These are phyloP conservation scores for Xestia ashworthii DNA, from an alignment of 2,888 invertebrate species.

Conservation along the genomic window DNA sequence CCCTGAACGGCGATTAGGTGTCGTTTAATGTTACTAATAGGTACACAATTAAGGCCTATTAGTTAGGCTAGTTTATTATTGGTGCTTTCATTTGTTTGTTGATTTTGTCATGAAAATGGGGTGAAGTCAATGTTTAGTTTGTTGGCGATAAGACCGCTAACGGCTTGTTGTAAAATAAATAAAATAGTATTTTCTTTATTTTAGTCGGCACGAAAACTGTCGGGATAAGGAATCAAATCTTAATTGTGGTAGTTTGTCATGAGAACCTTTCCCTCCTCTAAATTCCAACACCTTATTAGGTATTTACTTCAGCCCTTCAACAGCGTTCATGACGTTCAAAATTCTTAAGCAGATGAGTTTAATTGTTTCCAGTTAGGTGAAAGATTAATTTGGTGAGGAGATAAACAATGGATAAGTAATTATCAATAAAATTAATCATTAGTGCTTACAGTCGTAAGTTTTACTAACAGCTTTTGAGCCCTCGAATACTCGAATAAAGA, in stretches of 20 bases:
- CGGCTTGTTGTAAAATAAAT: background rate
- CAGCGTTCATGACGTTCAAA: background rate
- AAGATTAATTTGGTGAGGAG: background rate
- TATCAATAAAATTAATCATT: too few relatives aligned
- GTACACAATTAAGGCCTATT: conserved; percentile 43
- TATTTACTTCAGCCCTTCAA: background rate
- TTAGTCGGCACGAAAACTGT: background rate
- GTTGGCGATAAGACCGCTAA: background rate
- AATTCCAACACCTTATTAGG: background rate
- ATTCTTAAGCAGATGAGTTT: too few relatives aligned
- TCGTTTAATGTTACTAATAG: conserved; percentile 41
- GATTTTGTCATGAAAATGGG: conserved; percentile 26
- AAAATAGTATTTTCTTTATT: background rate
- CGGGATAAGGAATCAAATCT: background rate
- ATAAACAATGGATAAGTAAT: background rate
- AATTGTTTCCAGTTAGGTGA: background rate
- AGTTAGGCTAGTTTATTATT: conserved; percentile 27
- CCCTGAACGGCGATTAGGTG: conserved; percentile 39
- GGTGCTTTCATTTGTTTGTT: conserved; percentile 13
- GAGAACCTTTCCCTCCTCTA: background rate
- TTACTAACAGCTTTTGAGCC: too few relatives aligned
- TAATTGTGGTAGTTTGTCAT: background rate
- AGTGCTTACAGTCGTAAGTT: too few relatives aligned
- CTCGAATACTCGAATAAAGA: too few relatives aligned
- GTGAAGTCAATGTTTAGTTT: conserved; percentile 11